phyloP scores from a whole-genome alignment of 2,888 invertebrate species.

The Tipula lateralis region DNA sequence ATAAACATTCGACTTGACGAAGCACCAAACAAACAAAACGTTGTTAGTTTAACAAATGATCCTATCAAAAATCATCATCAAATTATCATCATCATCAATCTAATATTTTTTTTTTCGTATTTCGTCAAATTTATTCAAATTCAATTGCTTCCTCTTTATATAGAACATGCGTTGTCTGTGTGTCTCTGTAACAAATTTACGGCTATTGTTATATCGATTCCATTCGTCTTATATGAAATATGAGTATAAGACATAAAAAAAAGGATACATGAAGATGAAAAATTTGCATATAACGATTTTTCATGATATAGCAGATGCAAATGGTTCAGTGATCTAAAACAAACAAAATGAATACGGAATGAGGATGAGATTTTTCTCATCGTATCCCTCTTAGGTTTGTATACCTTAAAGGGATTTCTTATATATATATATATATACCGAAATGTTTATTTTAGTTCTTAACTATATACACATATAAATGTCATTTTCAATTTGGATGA shows the following conservation, averaged over 20 bases:
- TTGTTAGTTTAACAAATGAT: neutral
- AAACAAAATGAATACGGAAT: constrained; percentile 1
- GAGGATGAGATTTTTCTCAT: constrained; percentile 7
- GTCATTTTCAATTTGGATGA: neutral
- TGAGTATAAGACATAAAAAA: neutral
- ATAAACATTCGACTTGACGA: neutral
- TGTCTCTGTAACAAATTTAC: neutral
- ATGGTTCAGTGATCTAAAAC: constrained; percentile 15
- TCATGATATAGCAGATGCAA: neutral
- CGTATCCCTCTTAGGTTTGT: neutral
- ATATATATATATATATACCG: neutral
- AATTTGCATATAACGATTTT: constrained; percentile 19
- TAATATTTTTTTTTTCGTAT: neutral
- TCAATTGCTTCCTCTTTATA: constrained; percentile 15
- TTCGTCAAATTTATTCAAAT: constrained; percentile 4
- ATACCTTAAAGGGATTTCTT: neutral
- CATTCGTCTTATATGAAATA: neutral
- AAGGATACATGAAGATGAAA: neutral
- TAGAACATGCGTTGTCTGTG: neutral
- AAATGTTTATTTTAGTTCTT: constrained; percentile 16
- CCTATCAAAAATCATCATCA: constrained; percentile 1
- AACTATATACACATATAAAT: neutral
- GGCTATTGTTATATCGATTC: neutral
- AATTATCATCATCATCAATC: constrained; percentile 24
- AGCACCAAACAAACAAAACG: neutral